Conservation (phyloP, 2,113 vertebrate species). For the Entosphenus tridentatus region DNA sequence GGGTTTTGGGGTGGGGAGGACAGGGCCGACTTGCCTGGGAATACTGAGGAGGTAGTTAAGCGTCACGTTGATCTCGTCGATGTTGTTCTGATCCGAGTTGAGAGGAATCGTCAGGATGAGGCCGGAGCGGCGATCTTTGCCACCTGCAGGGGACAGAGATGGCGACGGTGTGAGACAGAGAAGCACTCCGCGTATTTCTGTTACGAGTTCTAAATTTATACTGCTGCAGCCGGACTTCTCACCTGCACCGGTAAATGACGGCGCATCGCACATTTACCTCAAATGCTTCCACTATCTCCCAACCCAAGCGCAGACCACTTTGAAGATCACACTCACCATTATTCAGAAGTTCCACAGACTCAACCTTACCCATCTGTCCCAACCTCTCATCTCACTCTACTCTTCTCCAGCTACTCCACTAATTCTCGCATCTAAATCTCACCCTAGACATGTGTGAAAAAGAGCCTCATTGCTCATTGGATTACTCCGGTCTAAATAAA, state of each 20-base stretch:
- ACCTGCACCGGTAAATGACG: not conserved
- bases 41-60: conserved; percentile 89
- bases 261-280: not conserved
- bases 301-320: not conserved
- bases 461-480: too few relatives aligned
- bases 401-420: too few relatives aligned
- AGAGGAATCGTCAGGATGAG: conserved; percentile 94
- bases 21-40: conserved; percentile 33
- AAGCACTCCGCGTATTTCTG: not conserved
- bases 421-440: too few relatives aligned
- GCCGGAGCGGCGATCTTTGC: conserved; percentile 85
- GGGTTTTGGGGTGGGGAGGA: too few relatives aligned
- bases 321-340: not conserved
- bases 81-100: conserved; percentile 82
- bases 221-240: not conserved
- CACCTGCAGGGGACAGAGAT: conserved; percentile 30
- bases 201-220: not conserved
- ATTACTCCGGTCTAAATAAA: too few relatives aligned
- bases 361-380: too few relatives aligned
- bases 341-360: not conserved
- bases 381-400: too few relatives aligned
- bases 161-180: not conserved
- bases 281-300: not conserved
- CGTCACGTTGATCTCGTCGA: conserved; percentile 86
- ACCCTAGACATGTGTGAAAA: too few relatives aligned